phyloP scores from a whole-genome alignment of 2,113 vertebrate genomes.

The Mirounga angustirostris region DNA sequence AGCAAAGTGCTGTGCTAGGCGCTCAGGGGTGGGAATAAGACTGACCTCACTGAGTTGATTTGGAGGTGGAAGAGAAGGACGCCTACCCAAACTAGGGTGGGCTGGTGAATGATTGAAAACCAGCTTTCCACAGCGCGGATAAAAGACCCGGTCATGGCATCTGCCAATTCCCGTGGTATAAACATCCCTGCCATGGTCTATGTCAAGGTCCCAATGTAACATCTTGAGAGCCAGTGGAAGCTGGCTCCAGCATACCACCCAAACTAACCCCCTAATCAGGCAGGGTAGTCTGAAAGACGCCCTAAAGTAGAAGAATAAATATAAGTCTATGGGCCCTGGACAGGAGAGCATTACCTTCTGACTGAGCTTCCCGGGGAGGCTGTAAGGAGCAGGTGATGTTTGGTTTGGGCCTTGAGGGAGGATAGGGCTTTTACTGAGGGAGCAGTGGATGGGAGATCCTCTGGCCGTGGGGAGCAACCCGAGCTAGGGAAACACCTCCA shows the following conservation, averaged over 20 bases:
- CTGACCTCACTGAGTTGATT: background rate
- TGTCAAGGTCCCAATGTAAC: background rate
- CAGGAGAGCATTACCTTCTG: background rate
- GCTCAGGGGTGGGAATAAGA: background rate
- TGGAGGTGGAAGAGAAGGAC: background rate
- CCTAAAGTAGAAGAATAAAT: background rate
- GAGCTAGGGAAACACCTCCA: fast-evolving
- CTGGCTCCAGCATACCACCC: background rate
- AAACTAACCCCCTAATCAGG: too few relatives aligned
- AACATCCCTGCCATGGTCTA: background rate
- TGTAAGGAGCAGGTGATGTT: background rate
- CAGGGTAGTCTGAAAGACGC: background rate
- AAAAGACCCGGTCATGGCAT: background rate
- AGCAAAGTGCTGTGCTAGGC: background rate
- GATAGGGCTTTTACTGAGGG: background rate
- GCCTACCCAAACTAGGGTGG: background rate
- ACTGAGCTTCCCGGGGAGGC: background rate
- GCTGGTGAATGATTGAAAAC: background rate
- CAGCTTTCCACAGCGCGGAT: background rate
- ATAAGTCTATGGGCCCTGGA: background rate
- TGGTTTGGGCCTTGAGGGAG: background rate
- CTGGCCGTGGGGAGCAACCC: background rate
- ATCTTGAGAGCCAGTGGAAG: background rate
- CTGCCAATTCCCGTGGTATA: background rate
- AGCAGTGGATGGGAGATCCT: background rate